A percentile compares a stretch with the other conserved stretches of the same genome.
Conservation (phyloP, 2,888 invertebrate genomes). For the Chironomus tentans region DNA sequence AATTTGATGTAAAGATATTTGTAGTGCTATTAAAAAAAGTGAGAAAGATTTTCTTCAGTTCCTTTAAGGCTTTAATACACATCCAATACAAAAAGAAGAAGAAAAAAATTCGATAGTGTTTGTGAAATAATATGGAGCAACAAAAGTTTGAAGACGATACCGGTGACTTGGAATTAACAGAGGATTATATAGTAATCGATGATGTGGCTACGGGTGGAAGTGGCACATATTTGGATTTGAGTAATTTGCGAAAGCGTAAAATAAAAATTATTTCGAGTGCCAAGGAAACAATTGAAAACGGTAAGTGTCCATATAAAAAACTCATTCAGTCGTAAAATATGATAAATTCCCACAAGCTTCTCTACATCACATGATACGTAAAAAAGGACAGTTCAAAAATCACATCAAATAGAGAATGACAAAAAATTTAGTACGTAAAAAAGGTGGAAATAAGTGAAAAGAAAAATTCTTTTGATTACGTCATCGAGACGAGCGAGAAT, state of each 20-base stretch:
- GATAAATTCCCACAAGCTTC: neutral
- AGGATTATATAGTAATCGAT: constrained; percentile 23
- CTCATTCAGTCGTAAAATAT: neutral
- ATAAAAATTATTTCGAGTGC: constrained; percentile 44
- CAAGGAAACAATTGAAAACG: constrained; percentile 44
- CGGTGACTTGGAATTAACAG: constrained; percentile 16
- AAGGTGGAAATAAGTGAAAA: neutral
- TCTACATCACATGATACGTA: neutral
- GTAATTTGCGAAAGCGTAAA: constrained; percentile 41
- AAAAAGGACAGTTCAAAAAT: neutral
- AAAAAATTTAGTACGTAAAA: neutral
- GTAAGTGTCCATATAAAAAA: constrained; percentile 33
- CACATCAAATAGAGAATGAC: neutral
- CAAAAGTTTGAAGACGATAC: constrained; percentile 24
- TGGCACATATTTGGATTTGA: constrained; percentile 39
- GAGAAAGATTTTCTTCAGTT: neutral
- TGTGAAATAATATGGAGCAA: neutral
- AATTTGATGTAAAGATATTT: neutral
- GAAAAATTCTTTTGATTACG: constrained; percentile 14
- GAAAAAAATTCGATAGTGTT: neutral
- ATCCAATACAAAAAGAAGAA: neutral
- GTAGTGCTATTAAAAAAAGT: neutral
- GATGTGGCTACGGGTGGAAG: neutral
- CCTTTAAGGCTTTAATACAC: neutral
- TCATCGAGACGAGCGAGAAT: constrained; percentile 11